These are phyloP conservation scores for Siniperca knerii DNA, from an alignment of 2,113 vertebrate genomes.

Conservation along the genomic window DNA sequence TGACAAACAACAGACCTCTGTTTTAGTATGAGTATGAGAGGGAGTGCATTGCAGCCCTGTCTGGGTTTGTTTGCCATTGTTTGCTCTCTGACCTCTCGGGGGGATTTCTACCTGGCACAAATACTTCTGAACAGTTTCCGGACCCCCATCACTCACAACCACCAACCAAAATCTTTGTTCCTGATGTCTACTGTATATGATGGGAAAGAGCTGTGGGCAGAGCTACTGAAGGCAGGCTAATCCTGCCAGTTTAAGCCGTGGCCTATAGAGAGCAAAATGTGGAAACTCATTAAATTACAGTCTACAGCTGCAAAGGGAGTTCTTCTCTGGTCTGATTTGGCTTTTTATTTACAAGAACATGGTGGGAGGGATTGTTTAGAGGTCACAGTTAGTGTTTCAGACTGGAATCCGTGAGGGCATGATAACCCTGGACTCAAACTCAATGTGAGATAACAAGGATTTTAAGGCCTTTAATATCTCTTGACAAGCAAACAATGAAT, in stretches of 20 bases:
- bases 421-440: slow-evolving; percentile 25
- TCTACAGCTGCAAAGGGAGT: slow-evolving; percentile 1
- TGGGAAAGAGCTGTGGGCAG: slow-evolving; percentile 24
- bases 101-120: slow-evolving; percentile 34
- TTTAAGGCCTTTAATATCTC: slow-evolving; percentile 17
- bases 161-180: neutral
- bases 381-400: slow-evolving; percentile 16
- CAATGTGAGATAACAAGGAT: slow-evolving; percentile 18
- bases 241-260: slow-evolving; percentile 3
- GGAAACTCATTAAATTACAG: slow-evolving; percentile 16
- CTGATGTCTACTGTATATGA: slow-evolving; percentile 14
- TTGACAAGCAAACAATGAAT: neutral
- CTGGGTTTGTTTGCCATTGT: slow-evolving; percentile 32
- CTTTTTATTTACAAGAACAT: slow-evolving; percentile 1
- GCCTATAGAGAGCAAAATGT: slow-evolving; percentile 3
- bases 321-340: slow-evolving; percentile 7
- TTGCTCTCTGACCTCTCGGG: slow-evolving; percentile 7
- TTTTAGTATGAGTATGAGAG: neutral
- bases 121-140: slow-evolving; percentile 21
- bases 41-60: neutral
- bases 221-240: slow-evolving; percentile 23
- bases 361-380: slow-evolving; percentile 7
- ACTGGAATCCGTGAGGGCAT: slow-evolving; percentile 29
- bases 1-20: neutral
- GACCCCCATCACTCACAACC: neutral